Percentiles rank a stretch among this genome's conserved stretches.
Evolutionary conservation across 2,113 vertebrate genomes (phyloP).

Genomic region (Takifugu bimaculatus): DNA sequence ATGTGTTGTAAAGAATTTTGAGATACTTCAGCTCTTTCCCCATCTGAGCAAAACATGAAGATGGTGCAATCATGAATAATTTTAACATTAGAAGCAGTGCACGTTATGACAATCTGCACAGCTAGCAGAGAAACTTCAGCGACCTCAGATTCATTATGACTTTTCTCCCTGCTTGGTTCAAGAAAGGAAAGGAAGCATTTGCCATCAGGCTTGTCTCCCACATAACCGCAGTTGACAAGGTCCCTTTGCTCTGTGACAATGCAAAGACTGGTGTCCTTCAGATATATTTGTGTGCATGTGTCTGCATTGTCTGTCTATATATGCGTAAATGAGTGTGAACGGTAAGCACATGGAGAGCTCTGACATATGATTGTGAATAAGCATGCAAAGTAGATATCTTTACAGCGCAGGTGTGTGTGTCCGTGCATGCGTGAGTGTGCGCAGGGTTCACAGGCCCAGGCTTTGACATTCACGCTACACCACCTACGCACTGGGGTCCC

Average conservation of each 20-base stretch:
- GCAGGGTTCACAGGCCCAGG: constrained; percentile 85
- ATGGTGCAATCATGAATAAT: constrained; percentile 32
- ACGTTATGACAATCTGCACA: constrained; percentile 34
- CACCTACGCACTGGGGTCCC: constrained; percentile 85
- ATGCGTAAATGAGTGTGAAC: constrained; percentile 8
- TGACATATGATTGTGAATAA: constrained; percentile 50
- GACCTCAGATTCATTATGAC: constrained; percentile 35
- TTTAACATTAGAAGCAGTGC: constrained; percentile 12
- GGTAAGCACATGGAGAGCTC: constrained; percentile 9
- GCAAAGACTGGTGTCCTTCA: constrained; percentile 38
- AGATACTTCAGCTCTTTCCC: not conserved
- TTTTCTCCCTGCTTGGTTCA: constrained; percentile 24
- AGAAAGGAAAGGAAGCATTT: constrained; percentile 15
- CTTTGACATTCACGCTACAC: constrained; percentile 93
- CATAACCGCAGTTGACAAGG: constrained; percentile 22
- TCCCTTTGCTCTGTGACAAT: constrained; percentile 16
- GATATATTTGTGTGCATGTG: not conserved
- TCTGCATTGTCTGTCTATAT: constrained; percentile 1
- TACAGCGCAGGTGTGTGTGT: constrained; percentile 38
- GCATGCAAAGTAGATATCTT: constrained; percentile 55
- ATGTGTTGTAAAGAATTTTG: not conserved
- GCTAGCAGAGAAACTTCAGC: constrained; percentile 35
- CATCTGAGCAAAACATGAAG: not conserved
- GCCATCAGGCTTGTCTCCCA: constrained; percentile 20
- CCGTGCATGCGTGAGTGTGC: constrained; percentile 13